Evolutionary conservation across 2,113 vertebrate species (phyloP).

Genomic region (Oenanthe melanoleuca): DNA sequence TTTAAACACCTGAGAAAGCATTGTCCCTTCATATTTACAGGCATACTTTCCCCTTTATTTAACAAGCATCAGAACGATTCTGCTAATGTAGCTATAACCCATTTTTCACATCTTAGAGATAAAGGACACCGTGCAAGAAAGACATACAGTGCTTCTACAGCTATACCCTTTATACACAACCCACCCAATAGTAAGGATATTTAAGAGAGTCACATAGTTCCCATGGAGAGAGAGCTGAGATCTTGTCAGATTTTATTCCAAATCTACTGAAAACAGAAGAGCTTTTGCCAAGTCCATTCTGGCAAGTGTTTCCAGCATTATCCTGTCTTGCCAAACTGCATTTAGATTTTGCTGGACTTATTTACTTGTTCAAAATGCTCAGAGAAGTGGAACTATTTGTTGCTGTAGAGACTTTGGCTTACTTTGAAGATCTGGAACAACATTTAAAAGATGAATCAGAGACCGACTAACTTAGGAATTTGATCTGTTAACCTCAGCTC

Average conservation of each 20-base stretch:
- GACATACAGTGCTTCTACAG: neutral
- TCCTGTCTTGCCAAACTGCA: neutral
- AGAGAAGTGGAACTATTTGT: neutral
- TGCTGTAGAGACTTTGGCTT: slow-evolving; percentile 36
- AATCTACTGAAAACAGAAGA: slow-evolving; percentile 26
- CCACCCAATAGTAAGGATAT: neutral
- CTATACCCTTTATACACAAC: neutral
- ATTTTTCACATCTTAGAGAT: neutral
- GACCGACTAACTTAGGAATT: neutral
- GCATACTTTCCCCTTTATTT: neutral
- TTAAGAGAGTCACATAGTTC: neutral
- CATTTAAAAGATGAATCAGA: slow-evolving; percentile 30
- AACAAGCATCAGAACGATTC: neutral
- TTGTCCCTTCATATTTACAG: neutral
- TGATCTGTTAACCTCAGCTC: neutral
- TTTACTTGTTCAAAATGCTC: neutral
- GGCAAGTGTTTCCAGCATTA: slow-evolving; percentile 17
- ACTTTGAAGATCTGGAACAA: slow-evolving; percentile 13
- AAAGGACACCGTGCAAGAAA: neutral
- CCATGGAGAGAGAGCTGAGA: neutral
- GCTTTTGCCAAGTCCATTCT: slow-evolving; percentile 17
- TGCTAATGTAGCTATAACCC: neutral
- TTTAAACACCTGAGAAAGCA: neutral
- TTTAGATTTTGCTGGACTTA: slow-evolving; percentile 35
- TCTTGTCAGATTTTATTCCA: slow-evolving; percentile 39